phyloP scores from a whole-genome alignment of 2,797 vertebrate genomes.

The Sarcophilus harrisii region DNA sequence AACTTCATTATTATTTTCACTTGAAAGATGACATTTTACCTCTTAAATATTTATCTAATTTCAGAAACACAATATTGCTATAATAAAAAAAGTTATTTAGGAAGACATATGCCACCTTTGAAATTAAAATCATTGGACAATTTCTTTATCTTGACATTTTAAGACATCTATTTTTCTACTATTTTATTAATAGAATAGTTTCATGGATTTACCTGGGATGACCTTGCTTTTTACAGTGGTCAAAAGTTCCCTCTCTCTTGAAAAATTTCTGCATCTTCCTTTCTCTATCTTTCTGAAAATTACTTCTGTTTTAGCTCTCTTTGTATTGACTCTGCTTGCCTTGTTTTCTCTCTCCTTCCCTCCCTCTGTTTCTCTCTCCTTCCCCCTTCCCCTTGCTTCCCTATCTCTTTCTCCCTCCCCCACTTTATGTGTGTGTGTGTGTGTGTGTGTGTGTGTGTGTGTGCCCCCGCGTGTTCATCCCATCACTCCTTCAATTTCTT shows the following conservation, averaged over 20 bases:
- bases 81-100: slow-evolving; percentile 4
- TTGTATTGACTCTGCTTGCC: neutral
- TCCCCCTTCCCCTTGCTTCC: too few relatives aligned
- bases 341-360: neutral
- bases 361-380: neutral
- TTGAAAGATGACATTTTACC: neutral
- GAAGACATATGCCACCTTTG: slow-evolving; percentile 17
- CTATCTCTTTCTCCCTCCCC: too few relatives aligned
- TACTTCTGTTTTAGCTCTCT: neutral
- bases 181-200: neutral
- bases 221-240: neutral
- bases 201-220: neutral
- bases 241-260: neutral
- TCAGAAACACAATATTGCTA: neutral
- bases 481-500: neutral
- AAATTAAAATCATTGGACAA: neutral
- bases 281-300: neutral
- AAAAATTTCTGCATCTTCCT: neutral
- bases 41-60: slow-evolving; percentile 20
- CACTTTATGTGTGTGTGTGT: too few relatives aligned
- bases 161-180: neutral
- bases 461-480: too few relatives aligned
- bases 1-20: slow-evolving; percentile 19
- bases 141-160: neutral
- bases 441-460: too few relatives aligned